Evolutionary conservation across 1,140 invertebrate species (phyloP), one percentile per base, ranked within the genome.

Genomic region (Acromyrmex echinatior): DNA sequence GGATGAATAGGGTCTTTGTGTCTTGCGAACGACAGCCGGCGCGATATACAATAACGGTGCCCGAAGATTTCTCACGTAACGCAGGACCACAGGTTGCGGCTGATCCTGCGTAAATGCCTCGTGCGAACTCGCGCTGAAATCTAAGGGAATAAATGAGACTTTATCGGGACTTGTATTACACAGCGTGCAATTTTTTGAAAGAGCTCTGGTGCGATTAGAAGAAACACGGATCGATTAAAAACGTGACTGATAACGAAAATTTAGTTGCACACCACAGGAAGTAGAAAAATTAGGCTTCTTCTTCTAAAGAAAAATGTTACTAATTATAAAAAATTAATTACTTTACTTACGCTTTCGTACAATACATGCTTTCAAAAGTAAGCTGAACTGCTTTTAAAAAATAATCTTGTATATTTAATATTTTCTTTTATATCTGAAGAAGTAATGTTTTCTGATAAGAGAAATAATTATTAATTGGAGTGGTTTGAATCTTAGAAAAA

Each of bases 11-110:
- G 87, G 87, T 88, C 90, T 91, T 91, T 91, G 90, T 91, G 87
- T 87, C 90, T 88, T 91, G 89, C 90, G 87, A 91, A 91, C 90
- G 89, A 91, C 89, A 91, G 89, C 66, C 87, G 80, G 87, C 85
- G 87, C 87, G 89, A 91, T 91, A 91, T 91, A 91, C 90, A 91
- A 91, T 91, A 91, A 91, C 90, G 90, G 90, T 91, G 86, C 76
- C 76, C 79, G 63, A 76, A 87, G 84, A 91, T 91, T 91, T 91
- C 90, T 91, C 90, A 91, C 90, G 87, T 91, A 87, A 88, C 74
- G 62, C 82, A 88, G 89, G 89, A 91, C 88, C 90, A 74, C 80
- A 91, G 70, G 70, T 74, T 76, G 71, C 63, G 56, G 45, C 63
- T 81, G 79, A 89, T 80, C 71, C 66, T 68, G 74, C 84, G 87